phyloP scores from a whole-genome alignment of 2,113 vertebrate genomes.

The Verasper variegatus region DNA sequence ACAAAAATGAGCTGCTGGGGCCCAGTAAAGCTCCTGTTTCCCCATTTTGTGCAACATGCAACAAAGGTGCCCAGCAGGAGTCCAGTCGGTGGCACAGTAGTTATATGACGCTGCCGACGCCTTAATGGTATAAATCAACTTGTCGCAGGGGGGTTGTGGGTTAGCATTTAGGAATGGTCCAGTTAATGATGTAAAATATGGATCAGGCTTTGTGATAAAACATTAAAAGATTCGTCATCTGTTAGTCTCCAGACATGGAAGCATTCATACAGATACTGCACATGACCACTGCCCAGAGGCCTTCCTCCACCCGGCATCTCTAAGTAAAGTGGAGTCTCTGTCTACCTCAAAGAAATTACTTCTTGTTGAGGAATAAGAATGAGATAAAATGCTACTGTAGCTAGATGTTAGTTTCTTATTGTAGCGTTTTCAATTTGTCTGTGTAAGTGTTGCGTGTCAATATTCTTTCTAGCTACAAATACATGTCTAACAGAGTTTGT shows the following conservation, averaged over 20 bases:
- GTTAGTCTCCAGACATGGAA: slow-evolving; percentile 26
- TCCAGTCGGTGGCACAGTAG: neutral
- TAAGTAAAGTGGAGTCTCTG: neutral
- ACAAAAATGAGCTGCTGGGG: neutral
- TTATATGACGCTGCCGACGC: neutral
- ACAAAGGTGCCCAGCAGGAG: neutral
- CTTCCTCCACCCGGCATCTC: neutral
- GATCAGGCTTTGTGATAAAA: slow-evolving; percentile 11
- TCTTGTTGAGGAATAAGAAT: no score
- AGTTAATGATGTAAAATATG: neutral
- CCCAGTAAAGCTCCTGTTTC: neutral
- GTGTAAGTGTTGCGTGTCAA: neutral
- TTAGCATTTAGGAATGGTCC: neutral
- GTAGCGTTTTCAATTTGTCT: neutral
- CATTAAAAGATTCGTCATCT: neutral
- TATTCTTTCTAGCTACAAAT: neutral
- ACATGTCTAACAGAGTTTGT: neutral
- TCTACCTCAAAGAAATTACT: neutral
- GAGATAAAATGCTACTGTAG: no score
- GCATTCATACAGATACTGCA: slow-evolving; percentile 33
- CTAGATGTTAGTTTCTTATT: neutral
- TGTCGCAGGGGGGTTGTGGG: neutral
- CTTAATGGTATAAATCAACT: neutral
- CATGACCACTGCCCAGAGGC: slow-evolving; percentile 53
- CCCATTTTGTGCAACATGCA: neutral